A percentile compares a stretch with the other conserved stretches of the same genome.
Conservation (phyloP, 2,888 invertebrate genomes). For the Sphaerophoria taeniata region DNA sequence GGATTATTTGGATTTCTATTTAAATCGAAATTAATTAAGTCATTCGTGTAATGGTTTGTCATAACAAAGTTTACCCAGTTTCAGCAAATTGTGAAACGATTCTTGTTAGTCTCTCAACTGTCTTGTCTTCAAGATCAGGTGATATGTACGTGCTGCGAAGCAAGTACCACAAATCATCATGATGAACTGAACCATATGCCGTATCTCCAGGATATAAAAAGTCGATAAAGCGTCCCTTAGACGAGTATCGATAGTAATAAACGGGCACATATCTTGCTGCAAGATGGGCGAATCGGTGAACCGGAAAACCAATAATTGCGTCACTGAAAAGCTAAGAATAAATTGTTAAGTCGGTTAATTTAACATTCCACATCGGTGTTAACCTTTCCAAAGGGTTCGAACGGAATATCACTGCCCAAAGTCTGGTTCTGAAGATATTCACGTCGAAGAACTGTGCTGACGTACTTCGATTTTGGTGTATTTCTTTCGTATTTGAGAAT, state of each 20-base stretch:
- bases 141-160: conserved; percentile 78
- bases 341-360: neutral
- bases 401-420: conserved; percentile 72
- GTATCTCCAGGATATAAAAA: conserved; percentile 83
- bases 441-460: conserved; percentile 76
- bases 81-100: conserved; percentile 82
- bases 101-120: conserved; percentile 82
- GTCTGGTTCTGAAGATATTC: conserved; percentile 76
- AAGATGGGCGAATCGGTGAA: conserved; percentile 85
- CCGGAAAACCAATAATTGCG: conserved; percentile 84
- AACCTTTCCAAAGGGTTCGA: conserved; percentile 75
- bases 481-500: conserved; percentile 81
- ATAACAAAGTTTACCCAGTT: conserved; percentile 76
- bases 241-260: conserved; percentile 86
- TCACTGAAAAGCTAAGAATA: conserved; percentile 84
- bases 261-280: conserved; percentile 84
- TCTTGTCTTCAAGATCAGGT: conserved; percentile 82
- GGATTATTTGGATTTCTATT: conserved; percentile 79
- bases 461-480: conserved; percentile 79
- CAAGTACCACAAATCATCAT: conserved; percentile 83
- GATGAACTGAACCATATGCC: conserved; percentile 84
- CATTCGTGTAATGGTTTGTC: no score
- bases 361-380: neutral
- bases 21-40: no score
- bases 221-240: conserved; percentile 85